phyloP scores from a whole-genome alignment of 2,113 vertebrate species.

The Psilopsiagon aurifrons region DNA sequence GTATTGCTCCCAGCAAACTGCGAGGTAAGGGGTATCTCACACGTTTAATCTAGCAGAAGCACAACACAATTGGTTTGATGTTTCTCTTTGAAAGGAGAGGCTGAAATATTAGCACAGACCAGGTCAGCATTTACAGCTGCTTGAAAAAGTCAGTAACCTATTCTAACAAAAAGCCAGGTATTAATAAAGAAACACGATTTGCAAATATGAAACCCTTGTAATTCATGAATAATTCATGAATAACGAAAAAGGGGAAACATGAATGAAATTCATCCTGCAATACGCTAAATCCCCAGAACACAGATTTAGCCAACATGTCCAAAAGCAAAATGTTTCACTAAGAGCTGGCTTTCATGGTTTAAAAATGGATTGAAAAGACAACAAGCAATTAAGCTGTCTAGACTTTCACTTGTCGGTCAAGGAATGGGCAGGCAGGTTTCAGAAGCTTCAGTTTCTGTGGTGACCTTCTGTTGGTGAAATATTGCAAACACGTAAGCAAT shows the following conservation, averaged over 20 bases:
- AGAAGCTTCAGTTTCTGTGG: conserved; percentile 18
- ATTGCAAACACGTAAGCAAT: background rate
- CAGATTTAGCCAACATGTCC: background rate
- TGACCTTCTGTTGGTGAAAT: background rate
- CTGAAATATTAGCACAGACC: background rate
- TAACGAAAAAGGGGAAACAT: background rate
- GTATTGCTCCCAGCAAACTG: background rate
- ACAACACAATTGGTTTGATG: background rate
- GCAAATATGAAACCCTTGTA: background rate
- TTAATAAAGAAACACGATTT: background rate
- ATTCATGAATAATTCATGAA: background rate
- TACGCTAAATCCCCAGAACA: background rate
- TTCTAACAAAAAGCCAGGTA: background rate
- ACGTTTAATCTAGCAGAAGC: background rate
- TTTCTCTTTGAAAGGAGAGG: background rate
- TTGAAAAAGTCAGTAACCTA: background rate
- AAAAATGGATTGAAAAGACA: background rate
- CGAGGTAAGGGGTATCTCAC: background rate
- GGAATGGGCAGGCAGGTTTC: background rate
- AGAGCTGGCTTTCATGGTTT: background rate
- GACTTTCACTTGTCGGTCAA: background rate
- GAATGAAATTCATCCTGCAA: background rate
- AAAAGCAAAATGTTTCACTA: background rate
- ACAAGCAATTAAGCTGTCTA: background rate
- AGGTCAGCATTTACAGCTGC: background rate